Conservation (phyloP, 2,797 vertebrate species). For the Sebastes steindachneri region DNA sequence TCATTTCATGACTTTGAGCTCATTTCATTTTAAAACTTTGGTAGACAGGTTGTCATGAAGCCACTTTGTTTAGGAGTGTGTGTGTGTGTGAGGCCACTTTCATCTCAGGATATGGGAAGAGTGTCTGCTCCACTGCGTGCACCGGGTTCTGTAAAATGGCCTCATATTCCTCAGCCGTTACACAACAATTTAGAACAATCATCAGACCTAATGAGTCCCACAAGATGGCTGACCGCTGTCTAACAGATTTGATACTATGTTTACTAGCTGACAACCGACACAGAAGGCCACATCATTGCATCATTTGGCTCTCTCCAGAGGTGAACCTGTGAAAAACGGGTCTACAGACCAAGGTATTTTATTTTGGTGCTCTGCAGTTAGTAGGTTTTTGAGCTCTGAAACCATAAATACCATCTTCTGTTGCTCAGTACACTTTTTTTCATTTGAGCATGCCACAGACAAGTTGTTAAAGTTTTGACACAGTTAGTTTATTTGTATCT, state of each 20-base stretch:
- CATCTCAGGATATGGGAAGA: background rate
- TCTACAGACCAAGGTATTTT: background rate
- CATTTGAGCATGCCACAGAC: background rate
- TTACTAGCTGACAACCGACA: slow-evolving; percentile 3
- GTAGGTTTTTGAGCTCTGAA: background rate
- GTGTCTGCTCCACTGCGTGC: slow-evolving; percentile 18
- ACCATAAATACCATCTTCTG: background rate
- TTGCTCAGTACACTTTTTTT: background rate
- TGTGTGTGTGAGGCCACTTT: slow-evolving; percentile 5
- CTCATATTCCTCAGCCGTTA: slow-evolving; percentile 6
- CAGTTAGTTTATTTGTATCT: background rate
- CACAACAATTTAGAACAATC: slow-evolving; percentile 15
- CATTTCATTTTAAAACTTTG: background rate
- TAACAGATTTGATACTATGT: slow-evolving; percentile 9
- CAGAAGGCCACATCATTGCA: background rate
- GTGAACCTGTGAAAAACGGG: background rate
- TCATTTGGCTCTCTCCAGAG: background rate
- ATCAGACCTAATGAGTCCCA: slow-evolving; percentile 13
- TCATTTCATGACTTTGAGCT: background rate
- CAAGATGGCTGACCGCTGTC: background rate
- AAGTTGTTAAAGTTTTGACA: background rate
- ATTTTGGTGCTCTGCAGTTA: background rate
- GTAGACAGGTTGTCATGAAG: background rate
- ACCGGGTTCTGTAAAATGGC: slow-evolving; percentile 1
- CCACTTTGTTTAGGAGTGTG: background rate